Conservation (phyloP, 2,113 vertebrate genomes). For the Neodon shergylaensis region DNA sequence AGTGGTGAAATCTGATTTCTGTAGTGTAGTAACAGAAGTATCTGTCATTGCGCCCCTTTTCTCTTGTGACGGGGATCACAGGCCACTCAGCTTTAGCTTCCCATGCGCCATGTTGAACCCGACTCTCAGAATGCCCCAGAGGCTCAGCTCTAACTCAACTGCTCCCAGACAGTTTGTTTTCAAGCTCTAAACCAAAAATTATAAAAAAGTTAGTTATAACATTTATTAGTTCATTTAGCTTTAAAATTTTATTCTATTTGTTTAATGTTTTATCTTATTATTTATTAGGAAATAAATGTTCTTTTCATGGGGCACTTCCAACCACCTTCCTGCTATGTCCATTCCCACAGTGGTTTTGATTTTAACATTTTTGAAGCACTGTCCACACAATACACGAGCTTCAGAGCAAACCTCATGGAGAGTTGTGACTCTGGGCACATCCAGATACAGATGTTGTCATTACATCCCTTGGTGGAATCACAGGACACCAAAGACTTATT, state of each 20-base stretch:
- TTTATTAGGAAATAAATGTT: slow-evolving; percentile 34
- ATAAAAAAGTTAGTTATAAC: slow-evolving; percentile 15
- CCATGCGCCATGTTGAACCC: neutral
- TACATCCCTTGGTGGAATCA: neutral
- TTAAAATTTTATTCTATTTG: neutral
- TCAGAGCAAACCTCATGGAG: neutral
- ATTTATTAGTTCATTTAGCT: neutral
- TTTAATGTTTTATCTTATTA: neutral
- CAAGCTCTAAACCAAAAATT: neutral
- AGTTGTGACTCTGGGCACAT: neutral
- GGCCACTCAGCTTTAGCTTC: neutral
- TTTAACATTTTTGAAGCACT: slow-evolving; percentile 22
- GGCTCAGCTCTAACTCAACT: neutral
- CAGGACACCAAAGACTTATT: neutral
- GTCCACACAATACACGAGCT: neutral
- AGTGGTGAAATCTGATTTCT: neutral
- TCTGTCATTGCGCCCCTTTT: neutral
- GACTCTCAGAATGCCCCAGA: neutral
- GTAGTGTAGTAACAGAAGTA: neutral
- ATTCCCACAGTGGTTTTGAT: neutral
- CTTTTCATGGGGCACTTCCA: neutral
- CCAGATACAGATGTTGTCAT: neutral
- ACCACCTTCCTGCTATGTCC: neutral
- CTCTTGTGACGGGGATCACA: accelerated
- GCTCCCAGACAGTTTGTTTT: slow-evolving; percentile 20